These are phyloP conservation scores for Lycopodina hypogea DNA, from an alignment of 37 sponge, comb jelly and placozoan species.

Conservation along the genomic window DNA sequence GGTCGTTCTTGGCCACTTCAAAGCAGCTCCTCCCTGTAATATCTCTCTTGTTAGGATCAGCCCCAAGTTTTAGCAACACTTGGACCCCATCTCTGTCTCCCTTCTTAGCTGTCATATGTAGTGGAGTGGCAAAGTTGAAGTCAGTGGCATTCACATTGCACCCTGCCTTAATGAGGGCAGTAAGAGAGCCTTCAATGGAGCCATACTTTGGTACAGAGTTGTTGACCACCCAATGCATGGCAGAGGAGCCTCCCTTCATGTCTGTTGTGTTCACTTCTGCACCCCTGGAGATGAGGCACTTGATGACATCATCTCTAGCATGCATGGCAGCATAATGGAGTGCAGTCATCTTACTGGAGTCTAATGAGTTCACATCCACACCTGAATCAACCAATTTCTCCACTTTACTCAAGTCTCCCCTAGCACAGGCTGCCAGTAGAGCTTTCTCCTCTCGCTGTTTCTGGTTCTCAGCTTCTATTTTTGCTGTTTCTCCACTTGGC, in stretches of 20 bases:
- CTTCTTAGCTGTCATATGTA: conserved; percentile 63
- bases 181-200: conserved; percentile 20
- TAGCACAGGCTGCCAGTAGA: conserved; percentile 33
- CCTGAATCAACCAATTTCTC: conserved; percentile 24
- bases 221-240: conserved; percentile 68
- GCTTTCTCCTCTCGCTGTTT: conserved; percentile 19
- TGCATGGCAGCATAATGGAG: conserved; percentile 74
- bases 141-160: conserved; percentile 49
- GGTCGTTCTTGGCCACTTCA: conserved; percentile 35
- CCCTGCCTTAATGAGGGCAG: conserved; percentile 42
- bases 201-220: conserved; percentile 36
- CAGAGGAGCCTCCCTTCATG: conserved; percentile 61
- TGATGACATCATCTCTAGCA: conserved; percentile 46
- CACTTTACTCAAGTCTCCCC: conserved; percentile 51
- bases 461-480: conserved; percentile 23
- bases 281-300: conserved; percentile 41
- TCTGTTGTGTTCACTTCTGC: conserved; percentile 47
- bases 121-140: conserved; percentile 62
- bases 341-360: conserved; percentile 51
- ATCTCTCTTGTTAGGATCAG: conserved; percentile 48
- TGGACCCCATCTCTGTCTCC: conserved; percentile 37
- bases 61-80: conserved; percentile 54
- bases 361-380: conserved; percentile 44
- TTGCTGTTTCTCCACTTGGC: neutral
- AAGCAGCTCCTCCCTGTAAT: conserved; percentile 43